Evolutionary conservation across 2,888 invertebrate species (phyloP).

Genomic region (Caenorhabditis uteleia): DNA sequence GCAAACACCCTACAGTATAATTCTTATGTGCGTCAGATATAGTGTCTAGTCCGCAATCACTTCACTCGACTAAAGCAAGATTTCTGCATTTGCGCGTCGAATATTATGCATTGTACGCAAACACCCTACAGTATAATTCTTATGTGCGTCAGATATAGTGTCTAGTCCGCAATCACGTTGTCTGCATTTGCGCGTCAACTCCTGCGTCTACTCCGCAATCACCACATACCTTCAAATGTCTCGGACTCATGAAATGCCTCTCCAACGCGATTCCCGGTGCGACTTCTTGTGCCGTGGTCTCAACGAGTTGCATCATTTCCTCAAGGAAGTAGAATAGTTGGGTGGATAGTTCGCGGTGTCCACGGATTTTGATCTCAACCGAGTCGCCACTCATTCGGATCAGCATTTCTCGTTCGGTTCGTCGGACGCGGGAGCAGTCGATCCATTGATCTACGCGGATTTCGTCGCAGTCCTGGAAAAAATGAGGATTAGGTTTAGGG

Average conservation of each 20-base stretch:
- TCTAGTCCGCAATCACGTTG: no score
- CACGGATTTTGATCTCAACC: slow-evolving; percentile 70
- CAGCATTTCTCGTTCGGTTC: slow-evolving; percentile 78
- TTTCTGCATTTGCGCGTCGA: no score
- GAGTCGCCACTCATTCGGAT: slow-evolving; percentile 71
- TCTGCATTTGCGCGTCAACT: neutral
- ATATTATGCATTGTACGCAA: no score
- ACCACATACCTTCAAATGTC: slow-evolving; percentile 48
- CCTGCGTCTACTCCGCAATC: neutral
- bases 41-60: no score
- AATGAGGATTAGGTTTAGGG: no score
- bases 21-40: no score
- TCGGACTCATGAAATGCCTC: slow-evolving; percentile 77
- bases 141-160: no score
- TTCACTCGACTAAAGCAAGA: no score
- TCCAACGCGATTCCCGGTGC: slow-evolving; percentile 79
- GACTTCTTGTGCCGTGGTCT: slow-evolving; percentile 76
- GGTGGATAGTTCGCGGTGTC: slow-evolving; percentile 68
- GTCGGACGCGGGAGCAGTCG: slow-evolving; percentile 76
- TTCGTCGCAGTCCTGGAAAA: no score
- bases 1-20: no score
- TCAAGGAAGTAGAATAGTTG: slow-evolving; percentile 77
- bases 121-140: no score
- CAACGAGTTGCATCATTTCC: slow-evolving; percentile 72
- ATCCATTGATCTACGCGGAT: no score